Base-by-base conservation (phyloP, 2,888 invertebrate species). In the Lasioglossum zephyrum region DNA sequence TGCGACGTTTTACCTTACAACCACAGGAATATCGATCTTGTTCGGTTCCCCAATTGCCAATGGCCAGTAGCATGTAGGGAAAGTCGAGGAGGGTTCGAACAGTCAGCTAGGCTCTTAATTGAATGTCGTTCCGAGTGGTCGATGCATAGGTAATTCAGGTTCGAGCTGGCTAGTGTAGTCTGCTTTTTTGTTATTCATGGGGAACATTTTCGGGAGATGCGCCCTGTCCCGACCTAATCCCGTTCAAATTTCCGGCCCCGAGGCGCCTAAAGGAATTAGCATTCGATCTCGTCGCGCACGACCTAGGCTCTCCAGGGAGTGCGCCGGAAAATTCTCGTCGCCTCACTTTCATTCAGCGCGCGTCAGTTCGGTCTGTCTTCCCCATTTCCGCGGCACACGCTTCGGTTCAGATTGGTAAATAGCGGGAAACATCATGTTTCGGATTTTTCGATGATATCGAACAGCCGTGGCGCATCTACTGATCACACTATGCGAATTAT, bases 221-320 rank as follows among this genome's bases (percentile, higher is more conserved):
- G 72, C 49, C 73, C 82, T 47, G 86, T 75, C 77, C 87, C 84
- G 89, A 90, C 87, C 91, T 92, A 93, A 92, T 92, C 91, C 92
- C 87, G 90, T 91, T 91, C 89, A 92, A 93, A 93, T 92, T 93
- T 93, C 93, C 92, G 92, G 90, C 88, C 90, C 89, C 89, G 90
- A 87, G 88, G 91, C 90, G 90, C 92, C 92, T 92, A 92, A 92
- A 93, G 92, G 92, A 92, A 93, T 93, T 93, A 93, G 92, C 93
- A 93, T 93, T 93, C 92, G 92, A 93, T 93, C 92, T 93, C 91
- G 89, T 83, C 84, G 88, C 79, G 88, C 87, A 73, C 83, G 76
- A 79, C 77, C 73, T 76, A 84, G 77, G 79, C 77, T 81, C 90
- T 84, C 92, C 47, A 82, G 91, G 91, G 91, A 86, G 82, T 22